Conservation (phyloP, 1,140 invertebrate genomes). For the Leptinotarsa defecta region DNA sequence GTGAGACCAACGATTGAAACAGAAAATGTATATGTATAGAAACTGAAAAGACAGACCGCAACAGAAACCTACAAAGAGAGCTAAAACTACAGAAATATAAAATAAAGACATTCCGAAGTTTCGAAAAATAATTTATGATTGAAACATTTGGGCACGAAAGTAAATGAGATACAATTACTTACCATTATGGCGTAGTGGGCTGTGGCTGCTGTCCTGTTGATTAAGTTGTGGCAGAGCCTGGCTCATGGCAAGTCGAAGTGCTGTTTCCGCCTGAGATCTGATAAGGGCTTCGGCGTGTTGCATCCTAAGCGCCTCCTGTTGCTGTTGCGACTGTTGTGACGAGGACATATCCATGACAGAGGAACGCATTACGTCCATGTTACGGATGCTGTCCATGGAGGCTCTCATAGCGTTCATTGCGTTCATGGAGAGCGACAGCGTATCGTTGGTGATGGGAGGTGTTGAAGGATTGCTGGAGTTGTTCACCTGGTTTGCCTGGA, state of each 20-base stretch:
- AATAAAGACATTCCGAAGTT: no score
- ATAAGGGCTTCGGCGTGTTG: constrained; percentile 69
- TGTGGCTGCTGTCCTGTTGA: constrained; percentile 50
- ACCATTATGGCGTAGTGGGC: constrained; percentile 54
- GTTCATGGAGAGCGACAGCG: constrained; percentile 51
- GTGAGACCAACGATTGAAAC: no score
- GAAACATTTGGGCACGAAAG: no score
- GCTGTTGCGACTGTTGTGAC: constrained; percentile 61
- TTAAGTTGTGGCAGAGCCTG: constrained; percentile 61
- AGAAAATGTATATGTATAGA: no score
- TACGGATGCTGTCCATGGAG: constrained; percentile 54
- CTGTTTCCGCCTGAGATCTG: constrained; percentile 80
- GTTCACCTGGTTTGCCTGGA: constrained; percentile 54
- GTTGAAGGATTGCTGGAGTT: constrained; percentile 54
- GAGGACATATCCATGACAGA: constrained; percentile 53
- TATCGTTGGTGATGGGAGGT: constrained; percentile 54
- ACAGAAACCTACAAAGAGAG: no score
- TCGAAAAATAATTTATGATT: no score
- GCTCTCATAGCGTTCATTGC: constrained; percentile 59
- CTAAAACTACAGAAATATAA: no score
- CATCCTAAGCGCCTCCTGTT: constrained; percentile 75
- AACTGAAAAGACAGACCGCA: no score
- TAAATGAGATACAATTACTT: constrained; percentile 23
- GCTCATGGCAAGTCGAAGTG: constrained; percentile 76
- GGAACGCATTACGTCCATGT: constrained; percentile 54